Evolutionary conservation across 2,888 invertebrate species (phyloP).

Genomic region (Drosophila aldrichi): DNA sequence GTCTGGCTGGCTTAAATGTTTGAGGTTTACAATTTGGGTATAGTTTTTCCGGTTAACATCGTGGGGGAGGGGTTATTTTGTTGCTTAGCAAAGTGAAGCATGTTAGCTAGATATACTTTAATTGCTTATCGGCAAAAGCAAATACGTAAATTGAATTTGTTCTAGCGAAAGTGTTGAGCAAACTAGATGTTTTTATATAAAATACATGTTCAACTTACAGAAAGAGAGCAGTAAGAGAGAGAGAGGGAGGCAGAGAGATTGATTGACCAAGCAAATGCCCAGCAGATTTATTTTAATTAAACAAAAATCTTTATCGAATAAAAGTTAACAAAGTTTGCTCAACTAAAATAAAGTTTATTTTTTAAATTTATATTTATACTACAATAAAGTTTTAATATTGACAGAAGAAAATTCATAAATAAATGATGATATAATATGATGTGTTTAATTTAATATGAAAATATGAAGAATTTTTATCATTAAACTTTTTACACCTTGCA

Average conservation of each 20-base stretch:
- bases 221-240: background rate
- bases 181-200: background rate
- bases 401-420: no score
- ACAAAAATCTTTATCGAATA: background rate
- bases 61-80: no score
- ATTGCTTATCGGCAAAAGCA: slow-evolving; percentile 14
- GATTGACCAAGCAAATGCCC: background rate
- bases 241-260: no score
- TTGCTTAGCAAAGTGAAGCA: no score
- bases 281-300: slow-evolving; percentile 6
- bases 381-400: no score
- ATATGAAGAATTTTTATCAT: background rate
- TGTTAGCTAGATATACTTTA: slow-evolving; percentile 1
- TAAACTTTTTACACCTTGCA: background rate
- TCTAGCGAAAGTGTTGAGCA: background rate
- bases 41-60: slow-evolving; percentile 17
- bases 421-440: no score
- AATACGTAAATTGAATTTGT: slow-evolving; percentile 19
- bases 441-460: no score
- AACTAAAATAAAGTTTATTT: no score
- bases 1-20: slow-evolving; percentile 36
- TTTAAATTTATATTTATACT: no score
- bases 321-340: background rate
- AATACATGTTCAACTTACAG: background rate
- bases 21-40: slow-evolving; percentile 41